Evolutionary conservation across 1,140 invertebrate species (phyloP), one percentile per base, ranked within the genome.

Genomic region (Rhyzopertha dominica): DNA sequence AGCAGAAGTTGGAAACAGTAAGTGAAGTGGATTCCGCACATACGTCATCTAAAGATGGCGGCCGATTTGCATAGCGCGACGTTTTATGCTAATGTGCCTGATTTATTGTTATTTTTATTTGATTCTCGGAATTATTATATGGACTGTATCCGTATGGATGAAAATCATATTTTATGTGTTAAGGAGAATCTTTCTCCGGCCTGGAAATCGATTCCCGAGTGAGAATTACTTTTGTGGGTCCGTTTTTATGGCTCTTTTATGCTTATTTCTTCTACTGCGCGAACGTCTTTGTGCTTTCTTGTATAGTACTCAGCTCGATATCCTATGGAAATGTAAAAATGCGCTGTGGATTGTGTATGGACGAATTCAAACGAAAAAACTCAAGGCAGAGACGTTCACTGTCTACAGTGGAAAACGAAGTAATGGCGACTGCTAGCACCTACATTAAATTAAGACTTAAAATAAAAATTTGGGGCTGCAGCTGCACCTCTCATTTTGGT

Each of bases 141-240:
- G 65, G 65, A 67, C 65, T 67, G 65, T 67, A 67, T 67, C 65
- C 65, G 65, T 67, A 67, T 67, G 65, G 65, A 64, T 65, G 59
- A 61, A 65, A 65, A 67, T 67, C 65, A 64, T 67, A 65, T 65
- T 67, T 67, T 61, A 64, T 62, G 56, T 44, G 36, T 42, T 37
- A 36, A 42, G 46, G 45, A 54, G 49, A 50, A 52, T 44, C 52
- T 51, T 54, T 53, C 25, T 42, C 38, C 37, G 40, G 35, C 43
- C 39, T n/a, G 19, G 28, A 39, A 51, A 59, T 61, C 56, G 56
- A 61, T 61, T 52, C 37, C 29, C 7, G 47, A 47, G 49, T 56
- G 55, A 51, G 45, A 56, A 55, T 57, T 59, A 56, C 52, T 51
- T 52, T 51, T 51, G 45, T 52, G 29, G 16, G 19, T 12, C 18